Evolutionary conservation across 1,140 invertebrate species (phyloP).

Genomic region (Drosophila navojoa): DNA sequence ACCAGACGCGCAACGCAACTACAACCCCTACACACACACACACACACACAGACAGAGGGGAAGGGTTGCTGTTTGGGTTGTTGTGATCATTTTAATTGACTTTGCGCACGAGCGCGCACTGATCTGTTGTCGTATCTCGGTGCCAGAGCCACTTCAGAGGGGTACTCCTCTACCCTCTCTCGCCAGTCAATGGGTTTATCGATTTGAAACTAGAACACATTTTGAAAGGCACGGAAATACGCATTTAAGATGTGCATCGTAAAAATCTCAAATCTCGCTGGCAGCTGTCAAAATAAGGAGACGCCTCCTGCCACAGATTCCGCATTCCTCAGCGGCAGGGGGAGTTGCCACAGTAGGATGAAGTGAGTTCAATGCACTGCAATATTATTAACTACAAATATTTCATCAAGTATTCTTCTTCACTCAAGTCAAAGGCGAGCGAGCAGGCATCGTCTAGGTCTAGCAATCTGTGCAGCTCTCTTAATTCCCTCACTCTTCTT

Average conservation of each 20-base stretch:
- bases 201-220: slow-evolving; percentile 34
- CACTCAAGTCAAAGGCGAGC: slow-evolving; percentile 23
- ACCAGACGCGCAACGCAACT: slow-evolving; percentile 13
- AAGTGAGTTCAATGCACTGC: slow-evolving; percentile 63
- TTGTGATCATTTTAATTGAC: slow-evolving; percentile 83
- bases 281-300: slow-evolving; percentile 75
- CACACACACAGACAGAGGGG: background rate
- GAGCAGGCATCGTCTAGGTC: slow-evolving; percentile 13
- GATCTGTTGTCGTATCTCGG: slow-evolving; percentile 44
- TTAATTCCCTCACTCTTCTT: slow-evolving; percentile 14
- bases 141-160: slow-evolving; percentile 42
- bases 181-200: slow-evolving; percentile 32
- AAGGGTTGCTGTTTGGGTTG: slow-evolving; percentile 67
- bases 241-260: slow-evolving; percentile 57
- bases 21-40: slow-evolving; percentile 26
- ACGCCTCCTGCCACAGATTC: slow-evolving; percentile 52
- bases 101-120: slow-evolving; percentile 77
- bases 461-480: slow-evolving; percentile 7
- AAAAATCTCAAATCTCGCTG: slow-evolving; percentile 51
- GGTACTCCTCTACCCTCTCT: background rate
- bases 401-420: slow-evolving; percentile 1
- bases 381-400: slow-evolving; percentile 53
- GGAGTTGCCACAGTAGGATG: slow-evolving; percentile 15
- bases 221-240: slow-evolving; percentile 55
- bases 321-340: background rate